phyloP scores from a whole-genome alignment of 2,797 vertebrate genomes.

The Periophthalmus magnuspinnatus region DNA sequence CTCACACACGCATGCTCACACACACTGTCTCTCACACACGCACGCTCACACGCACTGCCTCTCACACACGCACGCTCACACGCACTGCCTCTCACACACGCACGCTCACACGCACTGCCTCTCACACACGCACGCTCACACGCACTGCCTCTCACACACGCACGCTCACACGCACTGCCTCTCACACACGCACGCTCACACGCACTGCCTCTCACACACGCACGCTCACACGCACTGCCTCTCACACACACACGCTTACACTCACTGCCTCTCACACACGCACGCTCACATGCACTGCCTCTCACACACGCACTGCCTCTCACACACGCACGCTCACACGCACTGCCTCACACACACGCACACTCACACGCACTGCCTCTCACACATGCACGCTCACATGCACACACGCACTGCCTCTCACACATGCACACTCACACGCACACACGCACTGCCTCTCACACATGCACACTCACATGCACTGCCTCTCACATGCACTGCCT shows the following conservation, averaged over 20 bases:
- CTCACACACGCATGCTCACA: constrained; percentile 7
- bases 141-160: constrained; percentile 4
- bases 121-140: constrained; percentile 5
- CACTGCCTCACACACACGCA: background rate
- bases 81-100: constrained; percentile 4
- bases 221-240: background rate
- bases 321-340: constrained; percentile 8
- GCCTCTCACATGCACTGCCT: too few relatives aligned
- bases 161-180: constrained; percentile 9
- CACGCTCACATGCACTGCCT: constrained; percentile 1
- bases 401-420: too few relatives aligned
- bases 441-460: too few relatives aligned
- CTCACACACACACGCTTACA: background rate
- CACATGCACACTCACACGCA: too few relatives aligned
- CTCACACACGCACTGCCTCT: constrained; percentile 1
- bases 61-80: constrained; percentile 1
- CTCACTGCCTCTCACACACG: too few relatives aligned
- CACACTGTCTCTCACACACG: constrained; percentile 5
- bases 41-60: background rate
- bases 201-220: background rate
- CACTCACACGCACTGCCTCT: too few relatives aligned
- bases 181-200: constrained; percentile 8
- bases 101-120: constrained; percentile 15
- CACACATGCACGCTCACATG: too few relatives aligned
- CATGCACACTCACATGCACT: too few relatives aligned